A percentile compares a stretch with the other conserved stretches of the same genome.
Conservation (phyloP, 2,113 vertebrate genomes). For the Odocoileus virginianus region DNA sequence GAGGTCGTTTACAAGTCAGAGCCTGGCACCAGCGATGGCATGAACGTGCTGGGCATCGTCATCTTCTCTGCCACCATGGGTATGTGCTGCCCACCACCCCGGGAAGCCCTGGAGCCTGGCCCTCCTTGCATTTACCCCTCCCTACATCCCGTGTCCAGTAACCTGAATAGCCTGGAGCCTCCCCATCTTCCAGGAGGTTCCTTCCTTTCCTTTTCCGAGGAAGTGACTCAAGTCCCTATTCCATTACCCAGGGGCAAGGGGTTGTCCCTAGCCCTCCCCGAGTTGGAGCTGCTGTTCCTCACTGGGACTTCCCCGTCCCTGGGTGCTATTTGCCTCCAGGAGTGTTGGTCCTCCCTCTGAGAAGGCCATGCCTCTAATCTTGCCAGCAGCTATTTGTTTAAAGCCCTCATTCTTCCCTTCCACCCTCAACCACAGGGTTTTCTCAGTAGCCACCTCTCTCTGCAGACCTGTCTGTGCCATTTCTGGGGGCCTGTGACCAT, state of each 20-base stretch:
- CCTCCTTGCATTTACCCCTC: no score
- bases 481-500: background rate
- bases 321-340: background rate
- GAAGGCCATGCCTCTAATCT: background rate
- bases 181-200: background rate
- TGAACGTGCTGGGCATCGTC: slow-evolving; percentile 98
- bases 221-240: background rate
- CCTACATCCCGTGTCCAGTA: background rate
- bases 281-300: background rate
- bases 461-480: background rate
- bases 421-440: background rate
- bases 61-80: slow-evolving; percentile 99
- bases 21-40: slow-evolving; percentile 94
- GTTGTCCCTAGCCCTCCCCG: fast-evolving
- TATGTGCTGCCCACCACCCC: slow-evolving; percentile 64
- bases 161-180: background rate
- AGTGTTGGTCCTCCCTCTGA: background rate
- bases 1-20: slow-evolving; percentile 93
- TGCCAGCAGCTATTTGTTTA: background rate
- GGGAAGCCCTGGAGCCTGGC: fast-evolving
- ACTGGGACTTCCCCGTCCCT: fast-evolving
- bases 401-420: background rate
- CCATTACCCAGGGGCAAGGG: background rate
- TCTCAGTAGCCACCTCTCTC: background rate
- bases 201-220: background rate